Evolutionary conservation across 2,888 invertebrate species (phyloP).

Genomic region (Steinernema hermaphroditum): DNA sequence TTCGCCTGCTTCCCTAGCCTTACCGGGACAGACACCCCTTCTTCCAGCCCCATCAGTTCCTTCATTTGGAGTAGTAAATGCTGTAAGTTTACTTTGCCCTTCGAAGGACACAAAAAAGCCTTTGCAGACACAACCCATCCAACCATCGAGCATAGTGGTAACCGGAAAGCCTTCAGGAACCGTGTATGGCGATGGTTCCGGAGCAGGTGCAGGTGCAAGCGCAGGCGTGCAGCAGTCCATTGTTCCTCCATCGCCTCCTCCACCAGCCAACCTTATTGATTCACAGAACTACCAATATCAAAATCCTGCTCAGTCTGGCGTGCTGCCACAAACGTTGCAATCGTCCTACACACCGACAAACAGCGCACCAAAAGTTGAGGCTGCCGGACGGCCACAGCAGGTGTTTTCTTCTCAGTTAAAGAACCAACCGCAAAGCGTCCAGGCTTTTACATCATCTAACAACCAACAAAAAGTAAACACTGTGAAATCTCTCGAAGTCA

Average conservation of each 20-base stretch:
- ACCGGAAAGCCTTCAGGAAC: not conserved
- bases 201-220: not conserved
- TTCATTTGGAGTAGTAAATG: not conserved
- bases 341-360: too few species aligned
- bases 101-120: not conserved
- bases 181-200: too few species aligned
- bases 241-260: conserved; percentile 14
- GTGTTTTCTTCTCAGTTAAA: not conserved
- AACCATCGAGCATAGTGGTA: not conserved
- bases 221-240: not conserved
- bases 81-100: not conserved
- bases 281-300: conserved; percentile 21
- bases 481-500: conserved; percentile 22
- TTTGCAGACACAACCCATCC: not conserved
- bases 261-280: conserved; percentile 8
- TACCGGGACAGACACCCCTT: conserved; percentile 36
- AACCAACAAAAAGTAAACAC: not conserved
- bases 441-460: conserved; percentile 32
- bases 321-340: conserved; percentile 16
- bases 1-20: conserved; percentile 47
- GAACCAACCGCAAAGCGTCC: conserved; percentile 25
- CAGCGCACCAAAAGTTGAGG: not conserved
- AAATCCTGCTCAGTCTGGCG: conserved; percentile 35
- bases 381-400: conserved; percentile 18
- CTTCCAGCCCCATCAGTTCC: conserved; percentile 36